Percentiles rank a stretch among this genome's conserved stretches.
phyloP scores from a whole-genome alignment of 2,797 vertebrate genomes.

The Gymnothorax javanicus region DNA sequence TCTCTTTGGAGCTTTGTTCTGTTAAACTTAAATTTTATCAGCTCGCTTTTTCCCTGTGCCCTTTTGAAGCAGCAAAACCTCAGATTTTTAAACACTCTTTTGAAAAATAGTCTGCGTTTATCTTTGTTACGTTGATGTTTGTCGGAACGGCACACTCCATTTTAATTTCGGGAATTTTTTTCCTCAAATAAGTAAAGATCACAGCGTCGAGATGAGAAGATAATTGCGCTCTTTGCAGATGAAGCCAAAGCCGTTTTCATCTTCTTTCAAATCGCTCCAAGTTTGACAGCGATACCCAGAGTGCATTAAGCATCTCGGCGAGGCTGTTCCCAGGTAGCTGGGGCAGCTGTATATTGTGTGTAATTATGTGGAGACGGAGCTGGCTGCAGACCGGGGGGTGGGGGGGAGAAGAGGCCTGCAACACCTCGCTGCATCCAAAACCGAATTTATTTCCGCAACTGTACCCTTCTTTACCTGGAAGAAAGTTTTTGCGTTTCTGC shows the following conservation, averaged over 20 bases:
- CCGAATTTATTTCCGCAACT: slow-evolving; percentile 40
- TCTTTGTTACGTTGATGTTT: not conserved
- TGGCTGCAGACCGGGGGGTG: slow-evolving; percentile 15
- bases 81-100: not conserved
- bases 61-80: not conserved
- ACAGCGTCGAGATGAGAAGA: slow-evolving; percentile 9
- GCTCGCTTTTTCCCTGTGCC: not conserved
- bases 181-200: not conserved
- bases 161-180: not conserved
- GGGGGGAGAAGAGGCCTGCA: not conserved
- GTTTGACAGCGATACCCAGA: slow-evolving; percentile 25
- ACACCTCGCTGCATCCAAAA: slow-evolving; percentile 21
- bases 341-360: slow-evolving; percentile 19
- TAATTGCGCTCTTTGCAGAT: slow-evolving; percentile 22
- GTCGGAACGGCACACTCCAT: not conserved
- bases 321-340: slow-evolving; percentile 18
- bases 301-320: slow-evolving; percentile 17
- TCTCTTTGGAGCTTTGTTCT: not conserved
- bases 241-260: slow-evolving; percentile 22
- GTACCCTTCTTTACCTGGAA: slow-evolving; percentile 35
- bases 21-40: not conserved
- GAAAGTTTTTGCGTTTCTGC: slow-evolving; percentile 26
- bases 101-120: not conserved
- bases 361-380: slow-evolving; percentile 28
- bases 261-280: slow-evolving; percentile 16